Conservation (phyloP, 1,140 invertebrate genomes). For the Fopius arisanus region DNA sequence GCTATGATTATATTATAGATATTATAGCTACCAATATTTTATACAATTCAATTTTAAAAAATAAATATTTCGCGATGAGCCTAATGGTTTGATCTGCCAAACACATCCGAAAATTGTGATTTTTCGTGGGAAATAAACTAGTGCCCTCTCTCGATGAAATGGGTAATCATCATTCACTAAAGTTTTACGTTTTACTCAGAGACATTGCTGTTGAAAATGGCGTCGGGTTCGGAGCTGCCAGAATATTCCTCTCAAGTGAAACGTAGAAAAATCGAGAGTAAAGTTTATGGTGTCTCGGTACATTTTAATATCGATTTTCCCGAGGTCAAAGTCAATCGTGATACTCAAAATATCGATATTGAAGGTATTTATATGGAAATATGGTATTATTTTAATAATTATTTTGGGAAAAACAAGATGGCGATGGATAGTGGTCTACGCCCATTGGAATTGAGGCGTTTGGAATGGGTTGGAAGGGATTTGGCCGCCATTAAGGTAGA, state of each 20-base stretch:
- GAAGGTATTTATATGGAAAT: conserved; percentile 58
- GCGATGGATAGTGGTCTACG: conserved; percentile 42
- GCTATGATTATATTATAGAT: too few relatives aligned
- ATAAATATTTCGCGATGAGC: too few relatives aligned
- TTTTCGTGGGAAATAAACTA: background rate
- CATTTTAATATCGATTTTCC: conserved; percentile 49
- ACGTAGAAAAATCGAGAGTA: conserved; percentile 61
- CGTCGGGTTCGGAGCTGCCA: conserved; percentile 61
- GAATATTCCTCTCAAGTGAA: conserved; percentile 64
- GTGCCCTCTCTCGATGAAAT: conserved; percentile 41
- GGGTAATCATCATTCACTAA: background rate
- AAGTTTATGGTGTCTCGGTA: conserved; percentile 43
- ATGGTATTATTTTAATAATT: conserved; percentile 45
- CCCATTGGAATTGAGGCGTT: conserved; percentile 34
- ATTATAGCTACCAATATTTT: too few relatives aligned
- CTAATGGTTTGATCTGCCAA: too few relatives aligned
- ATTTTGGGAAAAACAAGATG: conserved; percentile 52
- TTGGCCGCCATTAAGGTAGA: conserved; percentile 51
- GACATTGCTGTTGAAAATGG: conserved; percentile 64
- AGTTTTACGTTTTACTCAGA: conserved; percentile 29
- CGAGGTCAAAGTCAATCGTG: conserved; percentile 40
- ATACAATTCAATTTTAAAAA: too few relatives aligned
- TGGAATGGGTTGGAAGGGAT: conserved; percentile 23
- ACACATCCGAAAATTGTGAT: too few relatives aligned
- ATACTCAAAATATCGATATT: conserved; percentile 51